Evolutionary conservation across 2,888 invertebrate species (phyloP), one percentile per base, ranked within the genome.

Genomic region (Mamestra brassicae): DNA sequence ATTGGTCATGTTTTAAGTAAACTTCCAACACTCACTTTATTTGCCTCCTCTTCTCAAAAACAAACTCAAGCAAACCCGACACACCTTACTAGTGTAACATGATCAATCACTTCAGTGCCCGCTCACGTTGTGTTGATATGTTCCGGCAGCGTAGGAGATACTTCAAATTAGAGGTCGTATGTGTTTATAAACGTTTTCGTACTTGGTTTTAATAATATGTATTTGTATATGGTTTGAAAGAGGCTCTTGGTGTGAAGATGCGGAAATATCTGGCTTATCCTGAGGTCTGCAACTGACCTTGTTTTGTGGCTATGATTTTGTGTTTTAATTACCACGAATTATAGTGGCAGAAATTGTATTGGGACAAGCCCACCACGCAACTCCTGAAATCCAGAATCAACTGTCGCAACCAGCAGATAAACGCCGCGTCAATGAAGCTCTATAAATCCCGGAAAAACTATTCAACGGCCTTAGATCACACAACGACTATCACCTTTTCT

Each of bases 131-230:
- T 45, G 36, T 50, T 83, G 79, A 83, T 78, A 2, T 58, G 57
- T 83, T 86, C 86, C 86, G 86, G 83, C 86, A 86, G 62, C 61
- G 82, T 77, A 78, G 65, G 83, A 76, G 78, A 72, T 74, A 83
- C 63, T 71, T 63, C 50, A 69, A 83, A 26, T 45, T 62, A 62
- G 10, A 83, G 83, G 83, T 83, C 83, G 60, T 8, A 38, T 45
- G 4, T 67, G 52, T 68, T 57, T 64, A 55, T 52, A 6, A 17
- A 36, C 15, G 38, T 10, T 47, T 17, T 26, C 26, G 57, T 80
- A 84, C 85, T 74, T 84, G 52, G 47, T 54, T 65, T 61, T 67
- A 52, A 74, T 85, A 61, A 78, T 68, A 11, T 54, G 47, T 36
- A 13, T 50, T 75, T 76, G 15, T 54, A 74, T 74, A 54, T 38